These are phyloP conservation scores for Dryoscopus gambensis DNA, from an alignment of 2,113 vertebrate species.

Conservation along the genomic window DNA sequence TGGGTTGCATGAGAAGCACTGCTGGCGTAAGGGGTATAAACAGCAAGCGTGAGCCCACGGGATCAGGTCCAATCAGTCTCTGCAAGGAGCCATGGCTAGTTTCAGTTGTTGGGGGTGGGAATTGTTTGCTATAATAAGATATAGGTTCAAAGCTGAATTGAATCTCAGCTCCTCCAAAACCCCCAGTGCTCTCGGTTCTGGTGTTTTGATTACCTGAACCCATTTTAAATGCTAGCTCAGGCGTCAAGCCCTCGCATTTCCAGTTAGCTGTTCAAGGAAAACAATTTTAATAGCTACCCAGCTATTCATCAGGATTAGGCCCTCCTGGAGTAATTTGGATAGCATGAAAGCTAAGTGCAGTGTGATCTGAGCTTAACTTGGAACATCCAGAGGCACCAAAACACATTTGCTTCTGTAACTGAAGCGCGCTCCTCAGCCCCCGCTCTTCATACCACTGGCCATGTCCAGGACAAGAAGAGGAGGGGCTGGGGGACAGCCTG, in stretches of 20 bases:
- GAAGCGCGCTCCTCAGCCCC: not conserved
- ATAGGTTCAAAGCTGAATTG: not conserved
- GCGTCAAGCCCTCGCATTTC: not conserved
- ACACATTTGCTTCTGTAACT: not conserved
- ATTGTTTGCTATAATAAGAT: not conserved
- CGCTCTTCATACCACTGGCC: rapidly evolving
- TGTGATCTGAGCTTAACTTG: not conserved
- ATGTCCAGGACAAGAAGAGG: not conserved
- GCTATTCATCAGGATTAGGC: constrained; percentile 31
- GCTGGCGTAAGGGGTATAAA: not conserved
- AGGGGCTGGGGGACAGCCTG: not conserved
- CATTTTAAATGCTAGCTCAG: constrained; percentile 23
- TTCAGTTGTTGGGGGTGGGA: not conserved
- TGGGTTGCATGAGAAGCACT: not conserved
- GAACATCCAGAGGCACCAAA: not conserved
- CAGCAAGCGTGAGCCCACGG: not conserved
- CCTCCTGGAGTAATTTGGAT: constrained; percentile 8
- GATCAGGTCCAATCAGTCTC: not conserved
- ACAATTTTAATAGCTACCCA: constrained; percentile 24
- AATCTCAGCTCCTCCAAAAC: not conserved
- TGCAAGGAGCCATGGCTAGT: not conserved
- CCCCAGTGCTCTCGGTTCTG: not conserved
- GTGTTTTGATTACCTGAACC: constrained; percentile 26
- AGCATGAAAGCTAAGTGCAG: not conserved
- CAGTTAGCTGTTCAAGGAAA: constrained; percentile 14